These are phyloP conservation scores for Parascotia fuliginaria DNA, from an alignment of 2,888 invertebrate species.

Conservation along the genomic window DNA sequence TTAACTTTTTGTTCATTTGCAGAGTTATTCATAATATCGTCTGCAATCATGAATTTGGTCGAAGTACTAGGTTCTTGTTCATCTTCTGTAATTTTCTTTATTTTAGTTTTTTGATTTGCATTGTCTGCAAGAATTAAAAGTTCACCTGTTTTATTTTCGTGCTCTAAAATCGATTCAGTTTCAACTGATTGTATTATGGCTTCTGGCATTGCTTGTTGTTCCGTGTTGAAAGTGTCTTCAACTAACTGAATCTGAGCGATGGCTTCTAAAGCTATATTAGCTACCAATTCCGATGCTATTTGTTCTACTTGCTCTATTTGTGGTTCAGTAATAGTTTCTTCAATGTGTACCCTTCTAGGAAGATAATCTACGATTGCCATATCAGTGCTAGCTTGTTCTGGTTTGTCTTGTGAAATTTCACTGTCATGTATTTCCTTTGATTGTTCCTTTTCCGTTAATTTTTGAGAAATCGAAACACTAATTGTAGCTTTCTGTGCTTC, in stretches of 20 bases:
- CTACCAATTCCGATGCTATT: slow-evolving; percentile 23
- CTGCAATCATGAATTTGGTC: neutral
- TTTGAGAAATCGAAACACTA: neutral
- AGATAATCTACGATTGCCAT: neutral
- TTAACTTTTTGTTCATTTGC: neutral
- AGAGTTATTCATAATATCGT: neutral
- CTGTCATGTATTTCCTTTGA: neutral
- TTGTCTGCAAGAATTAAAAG: no score
- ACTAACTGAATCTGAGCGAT: neutral
- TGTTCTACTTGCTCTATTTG: slow-evolving; percentile 27
- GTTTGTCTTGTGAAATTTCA: neutral
- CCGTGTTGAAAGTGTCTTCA: no score
- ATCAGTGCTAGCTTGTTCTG: neutral
- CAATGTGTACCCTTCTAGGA: slow-evolving; percentile 16
- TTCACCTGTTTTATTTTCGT: no score
- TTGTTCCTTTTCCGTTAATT: neutral
- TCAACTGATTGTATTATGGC: no score
- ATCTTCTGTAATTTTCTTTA: neutral
- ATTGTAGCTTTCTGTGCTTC: neutral
- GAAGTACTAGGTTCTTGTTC: neutral
- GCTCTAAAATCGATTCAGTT: no score
- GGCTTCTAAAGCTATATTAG: slow-evolving; percentile 25
- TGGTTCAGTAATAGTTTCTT: slow-evolving; percentile 14
- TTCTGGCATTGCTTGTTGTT: no score
- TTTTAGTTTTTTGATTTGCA: no score